phyloP scores from a whole-genome alignment of 2,113 vertebrate species.

The Rissa tridactyla region DNA sequence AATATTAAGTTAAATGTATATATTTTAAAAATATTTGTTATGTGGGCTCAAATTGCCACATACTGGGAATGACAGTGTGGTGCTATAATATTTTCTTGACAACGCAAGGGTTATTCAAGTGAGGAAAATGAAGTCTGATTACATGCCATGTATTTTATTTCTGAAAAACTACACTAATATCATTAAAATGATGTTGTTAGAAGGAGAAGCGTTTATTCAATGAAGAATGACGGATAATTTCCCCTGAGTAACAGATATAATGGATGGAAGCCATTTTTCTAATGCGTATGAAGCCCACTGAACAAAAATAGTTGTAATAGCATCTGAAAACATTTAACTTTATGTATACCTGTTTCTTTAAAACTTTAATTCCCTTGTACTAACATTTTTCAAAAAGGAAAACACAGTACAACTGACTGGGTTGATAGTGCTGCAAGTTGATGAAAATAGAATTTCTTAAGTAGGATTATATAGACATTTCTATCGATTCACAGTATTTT shows the following conservation, averaged over 20 bases:
- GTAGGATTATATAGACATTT: constrained; percentile 33
- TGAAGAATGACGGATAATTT: neutral
- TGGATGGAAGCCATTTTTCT: neutral
- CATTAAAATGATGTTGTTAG: neutral
- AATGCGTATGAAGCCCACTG: neutral
- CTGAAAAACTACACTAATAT: neutral
- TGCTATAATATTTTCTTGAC: neutral
- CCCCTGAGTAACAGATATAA: neutral
- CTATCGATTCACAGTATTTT: constrained; percentile 4
- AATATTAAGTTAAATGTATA: neutral
- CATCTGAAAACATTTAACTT: neutral
- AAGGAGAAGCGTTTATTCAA: neutral
- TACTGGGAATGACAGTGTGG: neutral
- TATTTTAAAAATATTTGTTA: neutral
- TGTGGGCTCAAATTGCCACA: neutral
- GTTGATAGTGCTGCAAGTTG: neutral
- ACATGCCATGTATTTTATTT: constrained; percentile 9
- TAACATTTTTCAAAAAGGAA: neutral
- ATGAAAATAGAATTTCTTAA: constrained; percentile 18
- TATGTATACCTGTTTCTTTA: neutral
- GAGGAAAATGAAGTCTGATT: constrained; percentile 15
- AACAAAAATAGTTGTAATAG: neutral
- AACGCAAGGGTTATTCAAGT: neutral
- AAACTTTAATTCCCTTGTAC: neutral
- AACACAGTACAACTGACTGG: neutral